A percentile compares a stretch with the other conserved stretches of the same genome.
Evolutionary conservation across 2,113 vertebrate genomes (phyloP).

Genomic region (Macheiramphus alcinus): DNA sequence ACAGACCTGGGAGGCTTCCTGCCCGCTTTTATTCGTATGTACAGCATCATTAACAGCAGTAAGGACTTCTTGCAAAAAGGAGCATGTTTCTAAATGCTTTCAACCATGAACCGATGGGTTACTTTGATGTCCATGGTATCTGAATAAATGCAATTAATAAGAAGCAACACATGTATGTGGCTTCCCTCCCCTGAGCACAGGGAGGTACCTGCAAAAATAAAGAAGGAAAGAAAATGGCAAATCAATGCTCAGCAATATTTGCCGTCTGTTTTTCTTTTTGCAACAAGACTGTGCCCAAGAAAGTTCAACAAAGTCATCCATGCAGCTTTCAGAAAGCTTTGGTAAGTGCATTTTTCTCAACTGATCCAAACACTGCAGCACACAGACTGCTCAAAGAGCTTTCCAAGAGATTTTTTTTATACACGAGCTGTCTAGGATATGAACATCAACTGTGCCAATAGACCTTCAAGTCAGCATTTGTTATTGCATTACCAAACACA

Average conservation of each 20-base stretch:
- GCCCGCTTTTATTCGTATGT: accelerated
- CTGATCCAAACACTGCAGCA: neutral
- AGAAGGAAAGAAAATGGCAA: neutral
- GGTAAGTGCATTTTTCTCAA: neutral
- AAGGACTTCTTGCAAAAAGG: neutral
- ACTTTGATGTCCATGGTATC: neutral
- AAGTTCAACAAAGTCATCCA: neutral
- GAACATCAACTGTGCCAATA: neutral
- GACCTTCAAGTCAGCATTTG: neutral
- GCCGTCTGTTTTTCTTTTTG: neutral
- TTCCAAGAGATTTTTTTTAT: neutral
- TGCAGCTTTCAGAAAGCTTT: neutral
- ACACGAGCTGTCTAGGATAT: neutral
- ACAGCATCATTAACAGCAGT: neutral
- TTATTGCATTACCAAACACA: neutral
- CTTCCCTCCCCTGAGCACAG: neutral
- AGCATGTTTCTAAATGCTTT: neutral
- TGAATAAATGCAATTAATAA: neutral
- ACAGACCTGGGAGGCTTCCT: neutral
- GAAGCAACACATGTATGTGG: neutral
- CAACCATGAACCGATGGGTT: neutral
- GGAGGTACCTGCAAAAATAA: neutral
- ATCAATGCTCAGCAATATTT: neutral
- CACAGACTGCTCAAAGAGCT: neutral
- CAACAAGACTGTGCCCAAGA: neutral